Evolutionary conservation across 92 coral and sea anemone genomes (phyloP).

Genomic region (Bergia sp.): DNA sequence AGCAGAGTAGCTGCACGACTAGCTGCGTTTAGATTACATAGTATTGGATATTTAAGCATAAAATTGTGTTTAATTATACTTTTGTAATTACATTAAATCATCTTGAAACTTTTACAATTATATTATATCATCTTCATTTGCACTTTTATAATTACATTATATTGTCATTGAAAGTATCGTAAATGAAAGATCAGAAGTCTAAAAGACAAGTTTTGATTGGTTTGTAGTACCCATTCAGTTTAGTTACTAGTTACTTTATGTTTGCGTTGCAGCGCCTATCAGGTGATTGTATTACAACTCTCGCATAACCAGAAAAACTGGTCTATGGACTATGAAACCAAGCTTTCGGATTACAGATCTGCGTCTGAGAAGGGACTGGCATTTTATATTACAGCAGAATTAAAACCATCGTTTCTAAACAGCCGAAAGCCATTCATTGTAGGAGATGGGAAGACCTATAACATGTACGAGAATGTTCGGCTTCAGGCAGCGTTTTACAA

Average conservation of each 20-base stretch:
- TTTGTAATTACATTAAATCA: too few relatives aligned
- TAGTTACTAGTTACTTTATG: too few relatives aligned
- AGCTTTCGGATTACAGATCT: conserved; percentile 1
- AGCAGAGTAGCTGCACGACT: too few relatives aligned
- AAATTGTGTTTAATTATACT: too few relatives aligned
- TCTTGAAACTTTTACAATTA: too few relatives aligned
- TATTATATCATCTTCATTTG: too few relatives aligned
- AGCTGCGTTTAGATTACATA: too few relatives aligned
- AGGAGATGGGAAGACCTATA: conserved; percentile 45
- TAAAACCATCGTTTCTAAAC: conserved; percentile 7
- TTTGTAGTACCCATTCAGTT: background rate
- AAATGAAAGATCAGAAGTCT: background rate
- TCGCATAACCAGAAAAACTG: background rate
- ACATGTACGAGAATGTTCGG: conserved; percentile 32
- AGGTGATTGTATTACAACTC: conserved; percentile 15
- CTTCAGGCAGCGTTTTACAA: conserved; percentile 27
- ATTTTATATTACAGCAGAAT: conserved; percentile 35
- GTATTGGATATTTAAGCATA: too few relatives aligned
- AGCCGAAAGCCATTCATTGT: conserved; percentile 22
- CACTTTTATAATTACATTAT: too few relatives aligned
- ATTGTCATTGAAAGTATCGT: too few relatives aligned
- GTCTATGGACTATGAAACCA: background rate
- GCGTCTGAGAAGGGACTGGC: background rate
- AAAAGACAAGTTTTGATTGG: background rate
- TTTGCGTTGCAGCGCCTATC: conserved; percentile 30